phyloP scores from a whole-genome alignment of 2,797 vertebrate genomes.

The Threskiornis aethiopicus region DNA sequence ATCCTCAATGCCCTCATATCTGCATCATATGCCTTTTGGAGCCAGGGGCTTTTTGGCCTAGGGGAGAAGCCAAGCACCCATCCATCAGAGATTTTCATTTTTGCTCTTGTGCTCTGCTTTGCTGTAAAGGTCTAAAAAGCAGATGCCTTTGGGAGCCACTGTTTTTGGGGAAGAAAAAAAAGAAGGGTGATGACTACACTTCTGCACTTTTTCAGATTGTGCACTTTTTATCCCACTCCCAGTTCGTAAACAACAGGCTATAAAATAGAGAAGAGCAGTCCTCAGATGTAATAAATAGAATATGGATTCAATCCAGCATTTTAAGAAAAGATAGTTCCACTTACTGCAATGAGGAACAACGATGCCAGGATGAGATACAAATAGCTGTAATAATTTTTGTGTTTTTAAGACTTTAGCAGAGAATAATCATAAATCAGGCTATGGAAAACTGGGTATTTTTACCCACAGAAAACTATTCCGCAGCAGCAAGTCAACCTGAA shows the following conservation, averaged over 20 bases:
- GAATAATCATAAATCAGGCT: constrained; percentile 36
- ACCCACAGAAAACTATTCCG: background rate
- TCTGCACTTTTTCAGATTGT: background rate
- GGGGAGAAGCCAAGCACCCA: background rate
- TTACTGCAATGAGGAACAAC: constrained; percentile 49
- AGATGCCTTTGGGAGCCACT: constrained; percentile 12
- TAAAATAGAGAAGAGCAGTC: constrained; percentile 33
- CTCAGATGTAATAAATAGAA: constrained; percentile 49
- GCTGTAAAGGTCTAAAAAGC: constrained; percentile 2
- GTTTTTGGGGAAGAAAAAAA: background rate
- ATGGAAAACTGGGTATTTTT: background rate
- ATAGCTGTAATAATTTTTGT: constrained; percentile 42
- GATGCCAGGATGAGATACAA: constrained; percentile 28
- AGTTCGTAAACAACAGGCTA: constrained; percentile 35
- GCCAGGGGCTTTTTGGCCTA: background rate
- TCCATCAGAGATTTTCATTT: background rate
- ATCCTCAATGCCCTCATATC: background rate
- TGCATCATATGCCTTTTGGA: background rate
- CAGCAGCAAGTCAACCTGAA: background rate
- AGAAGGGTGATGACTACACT: background rate
- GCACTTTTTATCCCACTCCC: background rate
- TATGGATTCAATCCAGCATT: constrained; percentile 13
- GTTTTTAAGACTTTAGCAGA: constrained; percentile 39
- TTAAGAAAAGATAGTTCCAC: constrained; percentile 44
- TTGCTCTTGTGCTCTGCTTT: background rate